Percentiles rank a stretch among this genome's conserved stretches.
phyloP scores from a whole-genome alignment of 64 coral and sea anemone species.

The Stichodactyla mertensii region DNA sequence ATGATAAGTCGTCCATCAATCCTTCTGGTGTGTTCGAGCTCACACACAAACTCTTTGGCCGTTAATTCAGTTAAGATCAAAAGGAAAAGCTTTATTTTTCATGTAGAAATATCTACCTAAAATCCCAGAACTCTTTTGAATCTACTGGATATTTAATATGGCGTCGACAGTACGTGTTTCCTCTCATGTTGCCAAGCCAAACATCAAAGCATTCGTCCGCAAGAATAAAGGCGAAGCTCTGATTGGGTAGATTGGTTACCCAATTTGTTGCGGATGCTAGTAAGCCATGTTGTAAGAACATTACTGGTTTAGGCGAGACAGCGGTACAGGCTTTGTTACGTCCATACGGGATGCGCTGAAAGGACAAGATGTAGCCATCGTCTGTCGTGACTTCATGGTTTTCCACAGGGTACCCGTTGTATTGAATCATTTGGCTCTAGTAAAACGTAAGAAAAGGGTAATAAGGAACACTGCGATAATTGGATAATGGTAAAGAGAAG shows the following conservation, averaged over 20 bases:
- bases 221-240: slow-evolving; percentile 75
- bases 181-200: slow-evolving; percentile 84
- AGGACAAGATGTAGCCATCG: slow-evolving; percentile 73
- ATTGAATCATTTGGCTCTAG: slow-evolving; percentile 76
- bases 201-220: slow-evolving; percentile 84
- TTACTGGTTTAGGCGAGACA: slow-evolving; percentile 8
- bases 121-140: slow-evolving; percentile 86
- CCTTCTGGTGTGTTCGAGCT: too few relatives aligned
- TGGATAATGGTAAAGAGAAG: too few relatives aligned
- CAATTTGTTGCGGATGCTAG: slow-evolving; percentile 49
- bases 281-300: slow-evolving; percentile 75
- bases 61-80: neutral
- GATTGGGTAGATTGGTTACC: slow-evolving; percentile 63
- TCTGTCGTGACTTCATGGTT: slow-evolving; percentile 65
- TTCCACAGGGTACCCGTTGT: slow-evolving; percentile 87
- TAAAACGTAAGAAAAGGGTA: neutral
- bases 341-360: slow-evolving; percentile 80
- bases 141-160: slow-evolving; percentile 56
- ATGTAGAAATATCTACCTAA: slow-evolving; percentile 51
- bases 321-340: neutral
- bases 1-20: too few relatives aligned
- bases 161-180: slow-evolving; percentile 67
- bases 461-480: too few relatives aligned
- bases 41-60: too few relatives aligned
- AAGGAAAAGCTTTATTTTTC: neutral